Evolutionary conservation across 2,797 vertebrate genomes (phyloP).

Genomic region (Yasuhikotakia modesta): DNA sequence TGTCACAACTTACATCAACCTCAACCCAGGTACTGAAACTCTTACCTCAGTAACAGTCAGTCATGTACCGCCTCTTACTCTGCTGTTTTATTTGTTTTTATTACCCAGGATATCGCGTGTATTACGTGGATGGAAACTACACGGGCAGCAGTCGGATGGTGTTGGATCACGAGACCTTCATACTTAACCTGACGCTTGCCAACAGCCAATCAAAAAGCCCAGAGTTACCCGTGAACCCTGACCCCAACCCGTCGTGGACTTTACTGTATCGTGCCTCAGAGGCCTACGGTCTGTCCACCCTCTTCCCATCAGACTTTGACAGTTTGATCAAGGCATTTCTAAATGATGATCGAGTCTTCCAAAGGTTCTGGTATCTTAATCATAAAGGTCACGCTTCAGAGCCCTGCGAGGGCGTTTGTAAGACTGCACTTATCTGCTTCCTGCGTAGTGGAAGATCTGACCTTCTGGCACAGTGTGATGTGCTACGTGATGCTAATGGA

Average conservation of each 20-base stretch:
- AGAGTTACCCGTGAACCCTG: slow-evolving; percentile 45
- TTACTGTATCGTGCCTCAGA: slow-evolving; percentile 83
- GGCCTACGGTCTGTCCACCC: slow-evolving; percentile 77
- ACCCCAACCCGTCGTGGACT: slow-evolving; percentile 79
- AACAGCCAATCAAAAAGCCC: slow-evolving; percentile 64
- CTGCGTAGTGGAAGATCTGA: slow-evolving; percentile 81
- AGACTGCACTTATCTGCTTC: slow-evolving; percentile 80
- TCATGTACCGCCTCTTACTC: neutral
- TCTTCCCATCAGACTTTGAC: slow-evolving; percentile 81
- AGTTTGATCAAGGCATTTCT: slow-evolving; percentile 76
- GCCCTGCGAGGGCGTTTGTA: slow-evolving; percentile 81
- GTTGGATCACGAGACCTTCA: slow-evolving; percentile 92
- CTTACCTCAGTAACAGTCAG: neutral
- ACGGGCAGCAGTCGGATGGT: slow-evolving; percentile 83
- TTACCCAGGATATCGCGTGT: slow-evolving; percentile 86
- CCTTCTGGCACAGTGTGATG: slow-evolving; percentile 78
- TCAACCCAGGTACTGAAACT: slow-evolving; percentile 85
- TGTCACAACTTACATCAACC: slow-evolving; percentile 86
- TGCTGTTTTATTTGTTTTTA: neutral
- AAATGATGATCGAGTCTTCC: slow-evolving; percentile 78
- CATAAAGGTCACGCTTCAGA: slow-evolving; percentile 85
- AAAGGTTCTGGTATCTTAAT: slow-evolving; percentile 87
- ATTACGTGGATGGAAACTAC: slow-evolving; percentile 86
- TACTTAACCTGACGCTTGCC: slow-evolving; percentile 89
- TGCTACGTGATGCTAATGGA: slow-evolving; percentile 48